Evolutionary conservation across 2,888 invertebrate genomes (phyloP).

Genomic region (Electrophaes corylata): DNA sequence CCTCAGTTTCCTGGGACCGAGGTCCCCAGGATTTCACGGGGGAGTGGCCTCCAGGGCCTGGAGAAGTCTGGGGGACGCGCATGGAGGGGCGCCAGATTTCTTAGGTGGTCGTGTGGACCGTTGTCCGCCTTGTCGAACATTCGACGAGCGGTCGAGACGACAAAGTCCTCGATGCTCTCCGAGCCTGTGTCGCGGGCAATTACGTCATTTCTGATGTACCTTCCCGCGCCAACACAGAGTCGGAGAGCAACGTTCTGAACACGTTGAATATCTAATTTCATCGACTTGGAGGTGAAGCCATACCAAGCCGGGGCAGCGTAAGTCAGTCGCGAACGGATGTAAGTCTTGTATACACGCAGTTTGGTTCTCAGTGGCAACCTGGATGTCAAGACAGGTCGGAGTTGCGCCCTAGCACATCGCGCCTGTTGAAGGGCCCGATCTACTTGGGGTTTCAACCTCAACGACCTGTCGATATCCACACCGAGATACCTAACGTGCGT

Average conservation of each 20-base stretch:
- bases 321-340: not conserved
- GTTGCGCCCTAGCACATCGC: not conserved
- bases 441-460: not conserved
- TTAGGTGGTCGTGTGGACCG: not conserved
- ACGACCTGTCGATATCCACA: not conserved
- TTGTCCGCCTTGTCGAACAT: conserved; percentile 5
- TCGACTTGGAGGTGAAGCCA: not conserved
- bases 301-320: not conserved
- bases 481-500: not conserved
- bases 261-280: not conserved
- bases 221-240: not conserved
- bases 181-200: not conserved
- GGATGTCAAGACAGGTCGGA: not conserved
- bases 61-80: not conserved
- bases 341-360: not conserved
- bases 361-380: not conserved
- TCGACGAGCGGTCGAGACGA: not conserved
- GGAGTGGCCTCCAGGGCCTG: not conserved
- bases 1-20: not conserved
- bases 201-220: not conserved
- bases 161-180: not conserved
- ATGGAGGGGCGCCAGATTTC: not conserved
- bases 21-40: not conserved
- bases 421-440: not conserved
- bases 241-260: not conserved